Percentiles rank a stretch among this genome's conserved stretches.
Conservation (phyloP, 2,113 vertebrate species). For the Cromileptes altivelis region DNA sequence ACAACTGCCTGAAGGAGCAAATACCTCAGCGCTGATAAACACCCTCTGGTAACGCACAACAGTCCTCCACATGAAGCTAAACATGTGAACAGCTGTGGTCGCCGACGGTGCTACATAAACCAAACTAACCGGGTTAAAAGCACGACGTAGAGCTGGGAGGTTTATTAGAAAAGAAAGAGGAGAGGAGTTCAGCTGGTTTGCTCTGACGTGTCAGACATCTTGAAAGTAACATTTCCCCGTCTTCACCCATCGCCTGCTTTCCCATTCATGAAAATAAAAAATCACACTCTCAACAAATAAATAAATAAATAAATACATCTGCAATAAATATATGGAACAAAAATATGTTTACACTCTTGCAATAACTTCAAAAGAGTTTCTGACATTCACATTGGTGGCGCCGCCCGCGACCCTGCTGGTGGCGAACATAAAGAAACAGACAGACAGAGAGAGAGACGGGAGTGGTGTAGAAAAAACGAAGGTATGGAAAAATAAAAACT, state of each 20-base stretch:
- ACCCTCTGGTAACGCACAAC: not conserved
- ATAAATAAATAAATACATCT: slow-evolving; percentile 55
- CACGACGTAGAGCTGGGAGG: slow-evolving; percentile 28
- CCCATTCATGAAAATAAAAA: not conserved
- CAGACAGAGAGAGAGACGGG: slow-evolving; percentile 5
- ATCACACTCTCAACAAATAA: slow-evolving; percentile 31
- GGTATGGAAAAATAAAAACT: slow-evolving; percentile 25
- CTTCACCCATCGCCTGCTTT: not conserved
- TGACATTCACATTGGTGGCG: slow-evolving; percentile 74
- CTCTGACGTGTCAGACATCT: slow-evolving; percentile 17
- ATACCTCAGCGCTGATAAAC: slow-evolving; percentile 3
- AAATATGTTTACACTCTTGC: slow-evolving; percentile 47
- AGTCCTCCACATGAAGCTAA: not conserved
- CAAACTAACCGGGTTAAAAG: slow-evolving; percentile 11
- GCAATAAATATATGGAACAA: slow-evolving; percentile 65
- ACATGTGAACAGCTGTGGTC: slow-evolving; percentile 24
- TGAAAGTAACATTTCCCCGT: slow-evolving; percentile 15
- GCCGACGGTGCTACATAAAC: slow-evolving; percentile 36
- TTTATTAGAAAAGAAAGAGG: slow-evolving; percentile 30
- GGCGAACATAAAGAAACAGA: slow-evolving; percentile 48
- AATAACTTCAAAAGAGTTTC: slow-evolving; percentile 42
- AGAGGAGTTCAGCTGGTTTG: not conserved
- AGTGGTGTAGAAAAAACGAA: slow-evolving; percentile 18
- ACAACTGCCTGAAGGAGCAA: not conserved
- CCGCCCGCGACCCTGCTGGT: slow-evolving; percentile 38